phyloP scores from a whole-genome alignment of 2,797 vertebrate genomes.

The Agapornis canus region DNA sequence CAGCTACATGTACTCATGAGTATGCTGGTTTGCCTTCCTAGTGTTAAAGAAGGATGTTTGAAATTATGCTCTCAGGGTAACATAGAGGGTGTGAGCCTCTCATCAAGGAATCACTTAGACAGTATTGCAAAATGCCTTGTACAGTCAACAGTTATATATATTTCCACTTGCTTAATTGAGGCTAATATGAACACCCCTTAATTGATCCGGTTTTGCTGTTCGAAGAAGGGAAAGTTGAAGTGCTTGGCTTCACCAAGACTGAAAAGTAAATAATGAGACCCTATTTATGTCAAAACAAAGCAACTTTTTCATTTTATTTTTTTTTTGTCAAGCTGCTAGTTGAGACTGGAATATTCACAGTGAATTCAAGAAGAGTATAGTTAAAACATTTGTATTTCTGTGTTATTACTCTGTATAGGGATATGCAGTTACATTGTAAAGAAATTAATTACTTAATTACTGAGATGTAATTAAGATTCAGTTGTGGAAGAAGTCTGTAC shows the following conservation, averaged over 20 bases:
- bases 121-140: not conserved
- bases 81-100: not conserved
- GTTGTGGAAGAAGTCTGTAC: not conserved
- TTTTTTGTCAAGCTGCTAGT: not conserved
- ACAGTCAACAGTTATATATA: not conserved
- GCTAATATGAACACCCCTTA: not conserved
- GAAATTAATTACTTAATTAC: too few species aligned
- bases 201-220: not conserved
- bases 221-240: constrained; percentile 3
- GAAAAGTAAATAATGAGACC: not conserved
- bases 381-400: not conserved
- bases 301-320: not conserved
- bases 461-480: not conserved
- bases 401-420: not conserved
- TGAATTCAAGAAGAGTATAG: not conserved
- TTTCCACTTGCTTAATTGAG: not conserved
- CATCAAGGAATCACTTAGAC: not conserved
- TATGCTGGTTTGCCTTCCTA: not conserved
- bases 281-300: not conserved
- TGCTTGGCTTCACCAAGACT: not conserved
- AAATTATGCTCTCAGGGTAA: not conserved
- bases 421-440: not conserved
- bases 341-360: not conserved
- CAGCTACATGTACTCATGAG: accelerated
- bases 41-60: not conserved